A percentile compares a stretch with the other conserved stretches of the same genome.
phyloP scores from a whole-genome alignment of 2,888 invertebrate genomes.

The Zele albiditarsus region DNA sequence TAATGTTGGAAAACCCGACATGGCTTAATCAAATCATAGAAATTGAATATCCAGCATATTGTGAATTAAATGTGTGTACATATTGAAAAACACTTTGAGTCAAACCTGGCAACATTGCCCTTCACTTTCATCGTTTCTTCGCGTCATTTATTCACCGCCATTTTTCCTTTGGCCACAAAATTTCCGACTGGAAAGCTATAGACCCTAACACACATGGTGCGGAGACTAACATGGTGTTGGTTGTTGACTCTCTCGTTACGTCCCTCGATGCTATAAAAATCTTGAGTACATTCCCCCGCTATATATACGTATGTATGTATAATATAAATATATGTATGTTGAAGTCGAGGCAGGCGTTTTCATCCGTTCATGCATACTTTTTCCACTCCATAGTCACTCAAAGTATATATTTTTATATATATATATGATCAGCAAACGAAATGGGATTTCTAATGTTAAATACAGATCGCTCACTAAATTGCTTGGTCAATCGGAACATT shows the following conservation, averaged over 20 bases:
- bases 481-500: constrained; percentile 36
- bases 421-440: constrained; percentile 32
- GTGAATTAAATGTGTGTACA: background rate
- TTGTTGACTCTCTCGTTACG: constrained; percentile 9
- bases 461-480: constrained; percentile 32
- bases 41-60: background rate
- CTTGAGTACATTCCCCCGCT: constrained; percentile 26
- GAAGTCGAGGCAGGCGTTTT: constrained; percentile 14
- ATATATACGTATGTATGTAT: constrained; percentile 1
- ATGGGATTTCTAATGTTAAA: constrained; percentile 13
- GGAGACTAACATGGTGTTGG: constrained; percentile 36
- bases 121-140: too few species aligned
- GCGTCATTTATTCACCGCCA: too few species aligned
- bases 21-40: constrained; percentile 9
- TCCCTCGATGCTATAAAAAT: constrained; percentile 38
- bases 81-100: too few species aligned
- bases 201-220: constrained; percentile 16
- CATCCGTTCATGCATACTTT: background rate
- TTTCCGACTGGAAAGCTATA: too few species aligned
- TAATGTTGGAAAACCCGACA: background rate
- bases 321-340: background rate
- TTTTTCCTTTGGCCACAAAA: too few species aligned
- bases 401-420: background rate
- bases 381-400: constrained; percentile 24
- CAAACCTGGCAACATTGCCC: too few species aligned